These are phyloP conservation scores for Clarias gariepinus DNA, from an alignment of 2,113 vertebrate species.

Conservation along the genomic window DNA sequence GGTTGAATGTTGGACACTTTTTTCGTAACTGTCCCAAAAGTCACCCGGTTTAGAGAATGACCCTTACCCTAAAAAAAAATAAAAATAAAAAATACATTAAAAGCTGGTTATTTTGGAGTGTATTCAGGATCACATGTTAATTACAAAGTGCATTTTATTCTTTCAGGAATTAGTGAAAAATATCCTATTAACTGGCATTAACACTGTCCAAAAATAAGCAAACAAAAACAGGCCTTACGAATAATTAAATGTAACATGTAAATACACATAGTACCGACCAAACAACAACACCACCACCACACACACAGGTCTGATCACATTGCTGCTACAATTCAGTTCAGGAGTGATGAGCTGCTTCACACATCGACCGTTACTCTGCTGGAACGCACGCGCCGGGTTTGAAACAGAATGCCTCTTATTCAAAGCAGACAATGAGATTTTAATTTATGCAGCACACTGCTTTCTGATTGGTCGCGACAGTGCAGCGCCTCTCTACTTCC, in stretches of 20 bases:
- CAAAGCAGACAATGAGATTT: constrained; percentile 9
- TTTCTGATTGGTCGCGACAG: constrained; percentile 42
- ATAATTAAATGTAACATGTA: neutral
- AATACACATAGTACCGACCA: neutral
- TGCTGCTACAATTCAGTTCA: neutral
- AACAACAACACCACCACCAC: neutral
- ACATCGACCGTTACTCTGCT: neutral
- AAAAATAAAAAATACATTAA: neutral
- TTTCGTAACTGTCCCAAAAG: too few species aligned
- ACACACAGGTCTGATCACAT: too few species aligned
- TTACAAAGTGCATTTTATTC: neutral
- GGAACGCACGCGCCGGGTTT: neutral
- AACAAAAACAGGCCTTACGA: neutral
- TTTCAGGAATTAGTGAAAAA: neutral
- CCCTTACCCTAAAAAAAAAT: too few species aligned
- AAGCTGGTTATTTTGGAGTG: neutral
- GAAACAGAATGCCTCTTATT: neutral
- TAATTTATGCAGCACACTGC: constrained; percentile 26
- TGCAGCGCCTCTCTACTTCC: constrained; percentile 4
- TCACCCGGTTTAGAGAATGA: too few species aligned
- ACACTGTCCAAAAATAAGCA: neutral
- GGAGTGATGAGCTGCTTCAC: neutral
- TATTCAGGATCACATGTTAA: neutral
- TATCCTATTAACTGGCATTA: neutral
- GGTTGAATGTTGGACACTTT: too few species aligned